phyloP scores from a whole-genome alignment of 2,888 invertebrate genomes.

The Hirtodrosophila cameraria region DNA sequence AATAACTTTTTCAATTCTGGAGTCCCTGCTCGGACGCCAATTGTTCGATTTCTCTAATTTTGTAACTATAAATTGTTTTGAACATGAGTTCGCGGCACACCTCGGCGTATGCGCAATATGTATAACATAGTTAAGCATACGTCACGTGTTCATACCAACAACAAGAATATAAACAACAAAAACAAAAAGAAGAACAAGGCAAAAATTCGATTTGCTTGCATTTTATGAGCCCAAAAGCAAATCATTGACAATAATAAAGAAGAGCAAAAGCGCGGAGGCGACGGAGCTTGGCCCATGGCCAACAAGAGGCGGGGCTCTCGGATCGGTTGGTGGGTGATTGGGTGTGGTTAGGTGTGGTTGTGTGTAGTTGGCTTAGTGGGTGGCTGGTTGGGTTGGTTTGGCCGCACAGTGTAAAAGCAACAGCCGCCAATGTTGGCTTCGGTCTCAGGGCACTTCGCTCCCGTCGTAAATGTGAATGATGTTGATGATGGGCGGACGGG shows the following conservation, averaged over 20 bases:
- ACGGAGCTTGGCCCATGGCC: constrained; percentile 42
- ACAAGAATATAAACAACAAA: not conserved
- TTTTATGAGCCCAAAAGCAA: constrained; percentile 75
- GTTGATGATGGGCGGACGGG: constrained; percentile 66
- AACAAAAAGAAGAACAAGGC: constrained; percentile 12
- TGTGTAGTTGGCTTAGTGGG: not conserved
- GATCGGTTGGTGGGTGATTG: not conserved
- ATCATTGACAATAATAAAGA: constrained; percentile 77
- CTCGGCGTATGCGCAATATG: constrained; percentile 47
- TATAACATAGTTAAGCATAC: constrained; percentile 51
- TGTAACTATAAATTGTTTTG: constrained; percentile 13
- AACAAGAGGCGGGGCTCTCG: constrained; percentile 17
- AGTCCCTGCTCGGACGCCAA: too few relatives aligned
- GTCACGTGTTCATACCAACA: constrained; percentile 41
- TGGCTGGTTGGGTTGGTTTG: constrained; percentile 1
- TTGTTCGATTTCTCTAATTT: too few relatives aligned
- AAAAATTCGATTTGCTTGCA: constrained; percentile 76
- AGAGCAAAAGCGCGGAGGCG: constrained; percentile 19
- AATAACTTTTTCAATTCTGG: too few relatives aligned
- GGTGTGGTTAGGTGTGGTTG: not conserved
- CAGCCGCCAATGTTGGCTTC: constrained; percentile 44
- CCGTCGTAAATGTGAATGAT: constrained; percentile 76
- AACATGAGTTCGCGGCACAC: constrained; percentile 10
- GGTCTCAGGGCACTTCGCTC: constrained; percentile 3
- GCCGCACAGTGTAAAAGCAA: constrained; percentile 46